Conservation (phyloP, 2,888 invertebrate genomes). For the Iselma pallidipennis region DNA sequence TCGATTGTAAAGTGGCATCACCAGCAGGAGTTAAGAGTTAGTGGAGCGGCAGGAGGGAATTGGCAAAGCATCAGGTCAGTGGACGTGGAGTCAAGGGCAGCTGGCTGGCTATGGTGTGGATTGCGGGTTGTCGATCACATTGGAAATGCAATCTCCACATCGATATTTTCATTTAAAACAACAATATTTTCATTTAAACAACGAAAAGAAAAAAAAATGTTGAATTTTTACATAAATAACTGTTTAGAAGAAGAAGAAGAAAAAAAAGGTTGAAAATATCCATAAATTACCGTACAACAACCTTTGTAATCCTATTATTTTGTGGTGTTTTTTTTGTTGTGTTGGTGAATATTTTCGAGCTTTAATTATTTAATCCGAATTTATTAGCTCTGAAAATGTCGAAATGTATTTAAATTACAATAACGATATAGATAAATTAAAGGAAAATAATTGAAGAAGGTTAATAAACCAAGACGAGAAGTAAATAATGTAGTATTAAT, state of each 20-base stretch:
- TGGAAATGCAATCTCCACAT: slow-evolving; percentile 36
- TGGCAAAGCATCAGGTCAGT: slow-evolving; percentile 53
- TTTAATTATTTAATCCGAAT: no score
- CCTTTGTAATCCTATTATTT: not conserved
- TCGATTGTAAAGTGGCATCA: slow-evolving; percentile 26
- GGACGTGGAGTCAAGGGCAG: slow-evolving; percentile 57
- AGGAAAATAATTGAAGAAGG: slow-evolving; percentile 4
- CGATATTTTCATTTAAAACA: slow-evolving; percentile 28
- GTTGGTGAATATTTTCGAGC: no score
- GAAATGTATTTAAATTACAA: no score
- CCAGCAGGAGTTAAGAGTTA: slow-evolving; percentile 18
- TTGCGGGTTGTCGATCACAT: slow-evolving; percentile 46
- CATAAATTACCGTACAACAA: not conserved
- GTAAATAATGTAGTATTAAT: slow-evolving; percentile 12
- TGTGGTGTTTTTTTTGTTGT: no score
- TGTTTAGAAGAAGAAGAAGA: not conserved
- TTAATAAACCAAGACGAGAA: slow-evolving; percentile 13
- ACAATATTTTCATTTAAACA: slow-evolving; percentile 13
- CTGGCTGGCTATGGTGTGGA: slow-evolving; percentile 46
- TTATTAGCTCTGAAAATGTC: not conserved
- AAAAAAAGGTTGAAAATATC: not conserved
- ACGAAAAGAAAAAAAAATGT: slow-evolving; percentile 3
- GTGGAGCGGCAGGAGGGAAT: slow-evolving; percentile 38
- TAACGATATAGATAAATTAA: no score
- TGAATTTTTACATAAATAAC: not conserved